phyloP scores from a whole-genome alignment of 2,888 invertebrate genomes.

The Pantelozetes paolii region DNA sequence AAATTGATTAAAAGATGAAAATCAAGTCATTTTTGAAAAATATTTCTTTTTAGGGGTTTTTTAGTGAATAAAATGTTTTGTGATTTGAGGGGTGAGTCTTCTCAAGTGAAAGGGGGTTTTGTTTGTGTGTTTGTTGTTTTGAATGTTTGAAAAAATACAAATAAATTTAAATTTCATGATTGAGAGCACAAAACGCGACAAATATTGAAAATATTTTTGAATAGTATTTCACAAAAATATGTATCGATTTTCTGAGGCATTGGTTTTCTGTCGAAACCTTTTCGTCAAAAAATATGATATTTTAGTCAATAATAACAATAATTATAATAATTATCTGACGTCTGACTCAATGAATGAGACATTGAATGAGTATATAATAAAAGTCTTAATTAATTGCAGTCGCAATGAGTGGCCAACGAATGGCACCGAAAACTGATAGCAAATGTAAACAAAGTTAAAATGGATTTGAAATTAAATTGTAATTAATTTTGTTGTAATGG shows the following conservation, averaged over 20 bases:
- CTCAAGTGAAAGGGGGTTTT: background rate
- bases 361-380: background rate
- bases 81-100: background rate
- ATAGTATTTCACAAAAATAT: background rate
- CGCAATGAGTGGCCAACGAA: conserved; percentile 16
- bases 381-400: background rate
- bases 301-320: background rate
- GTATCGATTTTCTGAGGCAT: background rate
- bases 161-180: background rate
- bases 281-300: background rate
- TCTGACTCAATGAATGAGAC: background rate
- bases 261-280: conserved; percentile 6
- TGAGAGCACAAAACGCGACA: background rate
- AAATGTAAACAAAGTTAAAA: background rate
- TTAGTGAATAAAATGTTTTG: background rate
- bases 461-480: background rate
- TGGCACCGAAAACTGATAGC: background rate
- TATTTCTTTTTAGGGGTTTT: too few species aligned
- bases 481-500: background rate
- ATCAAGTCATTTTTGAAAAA: conserved; percentile 20
- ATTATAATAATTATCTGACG: background rate
- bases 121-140: background rate
- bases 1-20: background rate
- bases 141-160: background rate
- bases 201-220: background rate